Conservation (phyloP, 2,888 invertebrate species). For the Pristionchus maxplancki region DNA sequence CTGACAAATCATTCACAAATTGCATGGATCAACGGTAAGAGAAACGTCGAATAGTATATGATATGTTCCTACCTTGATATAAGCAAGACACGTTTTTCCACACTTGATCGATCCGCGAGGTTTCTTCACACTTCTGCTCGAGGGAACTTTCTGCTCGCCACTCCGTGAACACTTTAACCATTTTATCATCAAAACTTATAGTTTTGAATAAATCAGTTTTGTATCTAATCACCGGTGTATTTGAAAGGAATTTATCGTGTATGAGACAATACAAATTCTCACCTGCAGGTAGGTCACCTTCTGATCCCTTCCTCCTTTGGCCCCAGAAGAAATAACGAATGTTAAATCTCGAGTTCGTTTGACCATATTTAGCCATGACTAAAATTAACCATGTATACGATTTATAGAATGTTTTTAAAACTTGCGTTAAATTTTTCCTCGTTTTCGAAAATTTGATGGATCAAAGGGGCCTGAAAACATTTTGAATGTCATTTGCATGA, state of each 20-base stretch:
- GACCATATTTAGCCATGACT: background rate
- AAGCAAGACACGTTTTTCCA: conserved; percentile 41
- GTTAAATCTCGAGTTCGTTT: background rate
- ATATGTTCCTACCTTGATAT: conserved; percentile 47
- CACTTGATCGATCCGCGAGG: conserved; percentile 15
- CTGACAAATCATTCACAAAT: background rate
- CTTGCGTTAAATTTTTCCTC: background rate
- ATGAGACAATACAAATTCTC: background rate
- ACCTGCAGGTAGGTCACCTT: conserved; percentile 44
- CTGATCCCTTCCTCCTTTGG: background rate
- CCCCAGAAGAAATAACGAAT: background rate
- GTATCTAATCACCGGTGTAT: background rate
- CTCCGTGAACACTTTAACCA: conserved; percentile 46
- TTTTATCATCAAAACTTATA: too few species aligned
- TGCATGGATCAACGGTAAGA: background rate
- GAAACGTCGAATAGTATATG: too few species aligned
- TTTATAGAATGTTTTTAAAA: background rate
- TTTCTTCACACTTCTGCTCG: background rate
- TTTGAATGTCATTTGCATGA: background rate
- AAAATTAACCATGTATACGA: background rate
- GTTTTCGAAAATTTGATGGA: background rate
- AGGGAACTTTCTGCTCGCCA: conserved; percentile 7
- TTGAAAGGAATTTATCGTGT: background rate
- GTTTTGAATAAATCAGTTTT: background rate
- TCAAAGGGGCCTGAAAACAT: background rate